phyloP scores from a whole-genome alignment of 2,113 vertebrate species.

The Scolopax mira region DNA sequence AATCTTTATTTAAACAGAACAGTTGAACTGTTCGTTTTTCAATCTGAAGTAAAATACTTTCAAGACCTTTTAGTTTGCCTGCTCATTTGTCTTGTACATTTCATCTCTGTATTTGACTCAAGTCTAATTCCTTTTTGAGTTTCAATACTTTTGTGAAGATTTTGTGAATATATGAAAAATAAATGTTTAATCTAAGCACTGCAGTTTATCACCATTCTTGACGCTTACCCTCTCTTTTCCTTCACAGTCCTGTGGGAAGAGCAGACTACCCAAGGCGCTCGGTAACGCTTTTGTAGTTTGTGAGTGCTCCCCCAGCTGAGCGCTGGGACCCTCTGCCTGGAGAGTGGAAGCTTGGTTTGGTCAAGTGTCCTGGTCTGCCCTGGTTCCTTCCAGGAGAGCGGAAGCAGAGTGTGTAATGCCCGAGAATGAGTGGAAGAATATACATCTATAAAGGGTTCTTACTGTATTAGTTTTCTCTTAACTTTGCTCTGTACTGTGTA shows the following conservation, averaged over 20 bases:
- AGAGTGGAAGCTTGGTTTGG: background rate
- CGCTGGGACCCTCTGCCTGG: background rate
- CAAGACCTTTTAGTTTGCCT: conserved; percentile 80
- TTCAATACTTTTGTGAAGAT: conserved; percentile 71
- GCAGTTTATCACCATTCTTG: conserved; percentile 56
- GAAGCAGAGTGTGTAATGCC: background rate
- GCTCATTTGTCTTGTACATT: conserved; percentile 80
- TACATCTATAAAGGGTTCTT: background rate
- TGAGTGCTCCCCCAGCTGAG: background rate
- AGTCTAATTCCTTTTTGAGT: conserved; percentile 69
- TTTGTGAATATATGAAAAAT: conserved; percentile 68
- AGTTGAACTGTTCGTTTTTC: conserved; percentile 81
- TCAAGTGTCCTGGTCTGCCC: background rate
- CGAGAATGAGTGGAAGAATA: background rate
- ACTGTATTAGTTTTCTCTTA: background rate
- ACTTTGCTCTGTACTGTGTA: background rate
- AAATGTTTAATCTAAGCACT: conserved; percentile 65
- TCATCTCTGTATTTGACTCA: conserved; percentile 76
- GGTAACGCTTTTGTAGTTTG: background rate
- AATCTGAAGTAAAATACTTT: conserved; percentile 82
- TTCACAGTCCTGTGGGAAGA: background rate
- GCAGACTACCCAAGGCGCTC: background rate
- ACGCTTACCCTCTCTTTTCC: background rate
- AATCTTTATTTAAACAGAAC: conserved; percentile 77
- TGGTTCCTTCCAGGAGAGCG: background rate